These are phyloP conservation scores for Colistium nudipinnis DNA, from an alignment of 2,113 vertebrate genomes.

Conservation along the genomic window DNA sequence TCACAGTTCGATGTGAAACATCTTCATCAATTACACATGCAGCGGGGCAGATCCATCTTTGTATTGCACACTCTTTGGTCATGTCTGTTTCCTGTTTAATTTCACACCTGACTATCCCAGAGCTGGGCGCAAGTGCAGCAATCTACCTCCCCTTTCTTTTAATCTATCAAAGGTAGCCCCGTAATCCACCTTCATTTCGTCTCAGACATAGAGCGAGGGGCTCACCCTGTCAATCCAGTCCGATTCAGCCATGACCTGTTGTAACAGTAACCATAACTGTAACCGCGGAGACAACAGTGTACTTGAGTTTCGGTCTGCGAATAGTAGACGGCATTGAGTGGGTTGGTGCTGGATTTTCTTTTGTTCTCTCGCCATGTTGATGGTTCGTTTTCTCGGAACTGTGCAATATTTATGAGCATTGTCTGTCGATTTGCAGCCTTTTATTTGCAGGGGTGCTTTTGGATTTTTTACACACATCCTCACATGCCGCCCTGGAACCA, in stretches of 20 bases:
- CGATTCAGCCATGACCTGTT: slow-evolving; percentile 48
- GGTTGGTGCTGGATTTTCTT: slow-evolving; percentile 1
- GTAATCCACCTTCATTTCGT: slow-evolving; percentile 40
- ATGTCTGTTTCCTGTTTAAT: slow-evolving; percentile 78
- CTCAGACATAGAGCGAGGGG: slow-evolving; percentile 40
- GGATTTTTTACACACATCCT: background rate
- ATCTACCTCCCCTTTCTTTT: slow-evolving; percentile 53
- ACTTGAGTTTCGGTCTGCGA: slow-evolving; percentile 21
- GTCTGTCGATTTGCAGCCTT: background rate
- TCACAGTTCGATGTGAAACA: slow-evolving; percentile 20
- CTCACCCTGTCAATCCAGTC: slow-evolving; percentile 49
- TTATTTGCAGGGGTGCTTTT: background rate
- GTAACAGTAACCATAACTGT: slow-evolving; percentile 32
- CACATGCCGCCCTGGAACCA: background rate
- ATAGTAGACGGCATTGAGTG: background rate
- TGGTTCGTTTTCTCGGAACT: background rate
- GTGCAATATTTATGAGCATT: background rate
- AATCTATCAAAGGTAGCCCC: slow-evolving; percentile 46
- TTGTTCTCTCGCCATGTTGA: slow-evolving; percentile 2
- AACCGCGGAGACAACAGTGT: slow-evolving; percentile 23
- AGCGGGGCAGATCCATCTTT: slow-evolving; percentile 47
- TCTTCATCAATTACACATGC: slow-evolving; percentile 70
- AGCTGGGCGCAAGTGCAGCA: slow-evolving; percentile 49
- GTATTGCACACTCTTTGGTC: slow-evolving; percentile 35
- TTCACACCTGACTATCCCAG: slow-evolving; percentile 79